Percentiles rank a stretch among this genome's conserved stretches.
phyloP scores from a whole-genome alignment of 2,888 invertebrate genomes.

The Lasioglossum lativentre region DNA sequence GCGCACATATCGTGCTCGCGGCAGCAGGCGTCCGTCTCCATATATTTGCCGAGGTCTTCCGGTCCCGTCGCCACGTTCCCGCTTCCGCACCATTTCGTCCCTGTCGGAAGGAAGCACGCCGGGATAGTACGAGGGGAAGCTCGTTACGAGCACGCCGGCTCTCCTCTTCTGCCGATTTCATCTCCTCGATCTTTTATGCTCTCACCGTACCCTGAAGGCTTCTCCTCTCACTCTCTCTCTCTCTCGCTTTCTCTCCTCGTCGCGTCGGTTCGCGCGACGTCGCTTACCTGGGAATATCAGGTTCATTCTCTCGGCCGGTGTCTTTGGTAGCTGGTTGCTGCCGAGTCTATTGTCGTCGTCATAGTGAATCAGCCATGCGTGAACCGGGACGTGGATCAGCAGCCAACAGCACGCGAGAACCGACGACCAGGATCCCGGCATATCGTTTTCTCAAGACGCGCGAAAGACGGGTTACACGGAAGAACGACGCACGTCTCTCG shows the following conservation, averaged over 20 bases:
- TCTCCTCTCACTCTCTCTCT: neutral
- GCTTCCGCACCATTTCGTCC: slow-evolving; percentile 81
- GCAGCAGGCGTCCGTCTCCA: slow-evolving; percentile 80
- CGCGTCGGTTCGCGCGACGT: neutral
- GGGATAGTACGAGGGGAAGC: neutral
- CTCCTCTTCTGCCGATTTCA: slow-evolving; percentile 22
- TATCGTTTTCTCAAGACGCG: slow-evolving; percentile 12
- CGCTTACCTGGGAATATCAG: slow-evolving; percentile 77
- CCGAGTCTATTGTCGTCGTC: slow-evolving; percentile 17
- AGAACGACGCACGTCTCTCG: neutral
- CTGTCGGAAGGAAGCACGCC: slow-evolving; percentile 58
- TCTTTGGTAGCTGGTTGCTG: slow-evolving; percentile 45
- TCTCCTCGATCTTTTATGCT: slow-evolving; percentile 7
- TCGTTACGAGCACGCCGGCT: neutral
- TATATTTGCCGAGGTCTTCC: slow-evolving; percentile 75
- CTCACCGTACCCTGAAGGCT: neutral
- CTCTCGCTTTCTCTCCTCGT: neutral
- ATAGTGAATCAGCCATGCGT: slow-evolving; percentile 56
- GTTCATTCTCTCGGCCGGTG: slow-evolving; percentile 53
- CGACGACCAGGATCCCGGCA: slow-evolving; percentile 13
- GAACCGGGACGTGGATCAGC: slow-evolving; percentile 33
- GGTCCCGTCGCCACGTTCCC: slow-evolving; percentile 76
- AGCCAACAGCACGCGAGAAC: slow-evolving; percentile 26
- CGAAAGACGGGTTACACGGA: neutral
- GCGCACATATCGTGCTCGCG: slow-evolving; percentile 79